Evolutionary conservation across 2,113 vertebrate species (phyloP).

Genomic region (Nansenia antarctica): DNA sequence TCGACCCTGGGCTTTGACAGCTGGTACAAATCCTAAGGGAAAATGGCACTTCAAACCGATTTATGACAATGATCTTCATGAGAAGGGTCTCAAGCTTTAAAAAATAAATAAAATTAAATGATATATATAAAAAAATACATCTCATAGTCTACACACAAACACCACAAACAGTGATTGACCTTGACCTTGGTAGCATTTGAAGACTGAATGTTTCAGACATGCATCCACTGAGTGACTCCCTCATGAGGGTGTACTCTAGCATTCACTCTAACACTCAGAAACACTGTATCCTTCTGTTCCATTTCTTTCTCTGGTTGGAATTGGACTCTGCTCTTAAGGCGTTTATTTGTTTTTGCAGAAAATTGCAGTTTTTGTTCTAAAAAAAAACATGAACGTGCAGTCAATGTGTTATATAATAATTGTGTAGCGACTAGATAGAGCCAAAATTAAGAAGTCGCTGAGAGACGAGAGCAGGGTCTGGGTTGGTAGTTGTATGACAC

Average conservation of each 20-base stretch:
- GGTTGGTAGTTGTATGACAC: too few species aligned
- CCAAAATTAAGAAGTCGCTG: too few species aligned
- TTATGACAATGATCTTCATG: slow-evolving; percentile 9
- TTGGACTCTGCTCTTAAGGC: not conserved
- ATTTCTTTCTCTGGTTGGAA: not conserved
- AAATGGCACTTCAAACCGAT: not conserved
- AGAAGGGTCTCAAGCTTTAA: not conserved
- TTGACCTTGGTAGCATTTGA: not conserved
- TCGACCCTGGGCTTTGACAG: not conserved
- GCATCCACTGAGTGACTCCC: not conserved
- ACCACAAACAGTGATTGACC: not conserved
- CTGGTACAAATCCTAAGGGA: slow-evolving; percentile 5
- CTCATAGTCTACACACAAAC: not conserved
- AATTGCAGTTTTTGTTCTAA: not conserved
- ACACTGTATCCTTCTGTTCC: not conserved
- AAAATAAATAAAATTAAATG: not conserved
- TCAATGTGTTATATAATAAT: too few species aligned
- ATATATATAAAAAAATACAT: not conserved
- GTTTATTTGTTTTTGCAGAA: not conserved
- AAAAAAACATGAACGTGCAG: not conserved
- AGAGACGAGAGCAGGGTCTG: too few species aligned
- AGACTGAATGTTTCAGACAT: not conserved
- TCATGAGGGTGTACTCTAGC: not conserved
- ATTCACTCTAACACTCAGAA: not conserved
- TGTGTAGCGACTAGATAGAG: too few species aligned